Base-by-base conservation (phyloP, 2,888 invertebrate genomes). In the Pristionchus maxplancki region DNA sequence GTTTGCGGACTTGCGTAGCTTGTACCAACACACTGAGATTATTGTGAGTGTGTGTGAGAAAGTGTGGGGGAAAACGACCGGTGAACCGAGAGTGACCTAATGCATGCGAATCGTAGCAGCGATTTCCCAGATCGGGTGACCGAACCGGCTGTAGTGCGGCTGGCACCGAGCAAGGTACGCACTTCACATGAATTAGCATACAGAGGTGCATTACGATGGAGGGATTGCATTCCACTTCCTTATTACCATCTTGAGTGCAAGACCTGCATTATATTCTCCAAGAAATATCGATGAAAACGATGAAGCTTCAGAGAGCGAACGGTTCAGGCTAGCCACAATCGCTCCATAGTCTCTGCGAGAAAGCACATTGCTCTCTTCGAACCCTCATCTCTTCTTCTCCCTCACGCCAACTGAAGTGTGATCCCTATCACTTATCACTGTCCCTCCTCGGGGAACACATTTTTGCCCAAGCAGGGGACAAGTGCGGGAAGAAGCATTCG, bases 1-100 rank as follows among this genome's bases (percentile, higher is more conserved):
- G n/a, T 78, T 78, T 78, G 78, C 44, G n/a, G 44, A 78, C 40
- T 15, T 17, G 78, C 78, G 78, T 78, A 71, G 78, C 44, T 78
- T 78, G 78, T 78, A 78, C 78, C 78, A 78, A 78, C 78, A 78
- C 74, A 74, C 74, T 37, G 28, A 67, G 67, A 78, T 78, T 67
- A 67, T 34, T n/a, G n/a, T 11, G 44, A 34, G 67, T 34, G 64
- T 17, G 64, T 13, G 64, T 31, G 40, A 20, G 40, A 78, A 78
- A 48, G 24, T 44, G 24, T 6, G 24, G 20, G 9, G 40, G 78
- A 78, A 44, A 28, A 28, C 17, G 44, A 78, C 13, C n/a, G 24
- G 3, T n/a, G n/a, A n/a, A n/a, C n/a, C n/a, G n/a, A n/a, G 48
- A 78, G n/a, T 78, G 44, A 44, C 78, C 78, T 78, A 78, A 44